Base-by-base conservation (phyloP, 2,888 invertebrate species). In the Atrina japonica region DNA sequence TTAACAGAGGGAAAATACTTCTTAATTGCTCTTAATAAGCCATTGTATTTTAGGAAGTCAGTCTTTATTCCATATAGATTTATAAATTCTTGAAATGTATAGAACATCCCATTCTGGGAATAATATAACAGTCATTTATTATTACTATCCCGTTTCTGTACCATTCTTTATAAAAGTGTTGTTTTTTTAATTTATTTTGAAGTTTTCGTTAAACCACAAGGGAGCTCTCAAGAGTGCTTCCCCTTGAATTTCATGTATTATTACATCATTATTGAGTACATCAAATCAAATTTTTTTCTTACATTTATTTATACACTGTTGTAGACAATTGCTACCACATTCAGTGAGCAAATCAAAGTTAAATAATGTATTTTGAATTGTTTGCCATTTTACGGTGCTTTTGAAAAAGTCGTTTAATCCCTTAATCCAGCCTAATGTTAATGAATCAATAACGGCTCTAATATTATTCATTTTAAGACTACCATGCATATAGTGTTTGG, bases 261-360 rank as follows among this genome's bases (percentile, higher is more conserved):
- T 52, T 1, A 25, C n/a, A 2, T 27, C 21, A 27, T 21, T 27
- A 25, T 52, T 52, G 11, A 27, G 29, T n/a, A 52, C 52, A 52
- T 52, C 52, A 25, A 52, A n/a, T n/a, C 52, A 21, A 52, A 52
- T n/a, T 25, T n/a, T 52, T 25, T 16, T 52, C 25, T 52, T 52
- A 29, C 25, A 52, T 25, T 52, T 52, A 18, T 25, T 52, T 21
- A 29, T 14, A 52, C 52, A 52, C 11, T 25, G 3, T n/a, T 52
- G 23, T 21, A 52, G 5, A 52, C 3, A 52, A n/a, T 52, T 29
- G 7, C 1, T 2, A 6, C 52, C 52, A 52, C 52, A 52, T 16
- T 52, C 25, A 14, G 52, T 29, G 14, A 52, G 18, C 27, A 52
- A 1, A 7, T 52, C 52, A 25, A 52, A 6, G 14, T 52, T 52